Conservation (phyloP, 2,113 vertebrate species). For the Perca flavescens region DNA sequence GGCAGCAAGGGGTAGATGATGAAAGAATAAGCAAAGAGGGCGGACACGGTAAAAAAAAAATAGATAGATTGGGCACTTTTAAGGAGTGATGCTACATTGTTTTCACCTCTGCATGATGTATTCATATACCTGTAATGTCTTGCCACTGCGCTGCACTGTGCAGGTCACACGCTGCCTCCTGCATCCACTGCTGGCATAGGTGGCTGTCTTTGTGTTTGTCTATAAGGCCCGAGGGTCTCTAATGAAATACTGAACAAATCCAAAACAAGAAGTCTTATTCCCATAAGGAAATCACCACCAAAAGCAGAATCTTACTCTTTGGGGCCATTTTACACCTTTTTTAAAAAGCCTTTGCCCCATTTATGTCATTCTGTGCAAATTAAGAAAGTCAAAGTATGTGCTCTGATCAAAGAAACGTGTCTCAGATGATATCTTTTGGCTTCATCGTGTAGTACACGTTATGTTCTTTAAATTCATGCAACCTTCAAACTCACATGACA, state of each 20-base stretch:
- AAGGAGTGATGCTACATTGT: conserved; percentile 37
- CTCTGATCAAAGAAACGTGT: not conserved
- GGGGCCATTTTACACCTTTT: conserved; percentile 1
- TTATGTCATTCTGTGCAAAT: conserved; percentile 16
- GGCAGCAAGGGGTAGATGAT: conserved; percentile 54
- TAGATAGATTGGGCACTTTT: conserved; percentile 8
- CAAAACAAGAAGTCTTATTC: conserved; percentile 17
- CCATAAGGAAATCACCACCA: conserved; percentile 13
- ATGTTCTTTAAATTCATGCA: not conserved
- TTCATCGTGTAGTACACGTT: not conserved
- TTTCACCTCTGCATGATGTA: conserved; percentile 73
- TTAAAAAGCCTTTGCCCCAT: conserved; percentile 13
- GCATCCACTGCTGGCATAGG: not conserved
- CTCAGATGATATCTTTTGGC: not conserved
- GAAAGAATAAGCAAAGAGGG: conserved; percentile 54
- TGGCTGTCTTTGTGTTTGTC: conserved; percentile 32
- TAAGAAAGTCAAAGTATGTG: not conserved
- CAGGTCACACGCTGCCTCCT: conserved; percentile 28
- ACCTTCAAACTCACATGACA: not conserved
- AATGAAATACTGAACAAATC: conserved; percentile 18
- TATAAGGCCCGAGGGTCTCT: not conserved
- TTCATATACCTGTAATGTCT: conserved; percentile 60
- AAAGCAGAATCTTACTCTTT: not conserved
- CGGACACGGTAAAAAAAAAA: not conserved
- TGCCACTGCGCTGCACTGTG: conserved; percentile 52